phyloP scores from a whole-genome alignment of 2,888 invertebrate genomes.

The Cephus pygmeus region DNA sequence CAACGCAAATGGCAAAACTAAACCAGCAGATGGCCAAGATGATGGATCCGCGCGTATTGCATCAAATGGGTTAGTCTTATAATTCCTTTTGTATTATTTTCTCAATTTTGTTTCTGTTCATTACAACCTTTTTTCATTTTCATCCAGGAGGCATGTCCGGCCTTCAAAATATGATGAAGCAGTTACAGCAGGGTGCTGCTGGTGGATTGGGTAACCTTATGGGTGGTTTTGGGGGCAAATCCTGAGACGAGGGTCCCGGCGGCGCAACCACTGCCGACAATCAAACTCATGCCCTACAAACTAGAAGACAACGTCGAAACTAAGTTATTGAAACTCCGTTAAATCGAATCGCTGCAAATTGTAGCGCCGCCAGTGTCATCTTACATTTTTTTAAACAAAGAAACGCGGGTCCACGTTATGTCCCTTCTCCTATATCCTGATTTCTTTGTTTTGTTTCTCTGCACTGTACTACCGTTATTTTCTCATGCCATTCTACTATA shows the following conservation, averaged over 20 bases:
- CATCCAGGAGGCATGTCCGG: slow-evolving; percentile 91
- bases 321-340: slow-evolving; percentile 10
- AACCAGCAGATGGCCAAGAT: slow-evolving; percentile 99
- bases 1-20: slow-evolving; percentile 97
- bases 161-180: slow-evolving; percentile 97
- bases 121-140: slow-evolving; percentile 2
- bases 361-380: background rate
- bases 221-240: slow-evolving; percentile 71
- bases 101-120: background rate
- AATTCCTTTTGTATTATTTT: slow-evolving; percentile 57
- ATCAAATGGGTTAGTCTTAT: slow-evolving; percentile 80
- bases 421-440: background rate
- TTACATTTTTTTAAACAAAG: background rate
- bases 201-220: slow-evolving; percentile 71
- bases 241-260: slow-evolving; percentile 46
- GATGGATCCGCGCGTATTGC: slow-evolving; percentile 99
- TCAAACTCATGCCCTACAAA: slow-evolving; percentile 31
- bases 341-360: background rate
- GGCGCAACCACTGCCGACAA: slow-evolving; percentile 33
- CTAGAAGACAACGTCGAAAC: slow-evolving; percentile 33
- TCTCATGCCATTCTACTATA: background rate
- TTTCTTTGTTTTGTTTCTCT: background rate
- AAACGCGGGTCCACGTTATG: background rate
- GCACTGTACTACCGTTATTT: background rate
- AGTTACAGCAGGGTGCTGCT: slow-evolving; percentile 78